Evolutionary conservation across 2,888 invertebrate genomes (phyloP).

Genomic region (Nephrotoma guestfalica): DNA sequence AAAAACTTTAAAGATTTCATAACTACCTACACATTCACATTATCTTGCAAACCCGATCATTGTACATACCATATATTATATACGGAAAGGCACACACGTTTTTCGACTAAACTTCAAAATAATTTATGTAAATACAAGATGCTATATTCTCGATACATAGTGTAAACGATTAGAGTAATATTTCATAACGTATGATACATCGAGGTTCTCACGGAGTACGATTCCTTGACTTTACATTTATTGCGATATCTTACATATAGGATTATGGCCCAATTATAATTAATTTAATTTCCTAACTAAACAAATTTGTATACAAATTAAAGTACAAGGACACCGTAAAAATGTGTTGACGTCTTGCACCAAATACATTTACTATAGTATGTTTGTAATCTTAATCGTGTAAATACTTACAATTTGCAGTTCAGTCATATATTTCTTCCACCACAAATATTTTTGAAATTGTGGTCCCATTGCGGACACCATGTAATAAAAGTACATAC

Average conservation of each 20-base stretch:
- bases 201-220: no score
- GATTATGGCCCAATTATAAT: no score
- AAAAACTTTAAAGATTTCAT: neutral
- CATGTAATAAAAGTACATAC: constrained; percentile 91
- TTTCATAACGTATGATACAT: no score
- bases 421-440: constrained; percentile 89
- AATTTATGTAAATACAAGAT: neutral
- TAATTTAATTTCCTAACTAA: no score
- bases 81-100: neutral
- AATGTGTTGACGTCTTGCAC: neutral
- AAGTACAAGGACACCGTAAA: neutral
- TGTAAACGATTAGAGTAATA: no score
- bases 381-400: neutral
- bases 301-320: neutral
- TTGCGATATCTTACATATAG: no score
- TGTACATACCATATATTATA: neutral
- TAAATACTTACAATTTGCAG: constrained; percentile 65
- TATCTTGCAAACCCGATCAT: neutral
- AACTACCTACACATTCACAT: neutral
- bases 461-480: constrained; percentile 79
- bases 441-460: constrained; percentile 78
- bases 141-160: neutral
- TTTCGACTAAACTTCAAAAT: neutral
- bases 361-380: neutral
- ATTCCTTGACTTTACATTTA: no score